Evolutionary conservation across 2,797 vertebrate species (phyloP).

Genomic region (Etheostoma perlongum): DNA sequence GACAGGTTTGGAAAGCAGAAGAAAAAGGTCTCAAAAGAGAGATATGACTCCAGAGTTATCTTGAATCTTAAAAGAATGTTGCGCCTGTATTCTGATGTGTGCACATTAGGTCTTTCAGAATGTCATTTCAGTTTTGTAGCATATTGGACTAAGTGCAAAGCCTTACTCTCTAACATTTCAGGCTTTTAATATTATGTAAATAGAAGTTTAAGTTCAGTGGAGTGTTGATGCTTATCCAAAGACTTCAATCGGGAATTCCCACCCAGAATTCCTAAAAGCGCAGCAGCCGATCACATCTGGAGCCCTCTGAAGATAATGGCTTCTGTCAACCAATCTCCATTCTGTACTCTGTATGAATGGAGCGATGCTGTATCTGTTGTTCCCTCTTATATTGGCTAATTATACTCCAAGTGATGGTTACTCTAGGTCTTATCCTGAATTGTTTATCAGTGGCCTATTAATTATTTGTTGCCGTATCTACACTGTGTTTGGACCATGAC

Average conservation of each 20-base stretch:
- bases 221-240: slow-evolving; percentile 52
- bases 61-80: slow-evolving; percentile 11
- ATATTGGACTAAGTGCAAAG: slow-evolving; percentile 28
- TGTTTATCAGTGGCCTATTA: neutral
- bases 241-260: slow-evolving; percentile 64
- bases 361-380: slow-evolving; percentile 24
- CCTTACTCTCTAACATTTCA: slow-evolving; percentile 16
- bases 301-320: slow-evolving; percentile 53
- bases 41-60: neutral
- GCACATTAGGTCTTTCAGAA: slow-evolving; percentile 19
- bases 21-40: neutral
- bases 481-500: neutral
- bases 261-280: slow-evolving; percentile 56
- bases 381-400: slow-evolving; percentile 32
- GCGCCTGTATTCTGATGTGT: slow-evolving; percentile 6
- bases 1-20: neutral
- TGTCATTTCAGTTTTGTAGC: slow-evolving; percentile 19
- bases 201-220: slow-evolving; percentile 57
- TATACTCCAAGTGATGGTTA: slow-evolving; percentile 16
- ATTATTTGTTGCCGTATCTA: neutral
- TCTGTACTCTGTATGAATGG: slow-evolving; percentile 35
- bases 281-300: slow-evolving; percentile 66
- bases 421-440: slow-evolving; percentile 9
- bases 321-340: slow-evolving; percentile 39
- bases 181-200: slow-evolving; percentile 47